Conservation (phyloP, 2,888 invertebrate genomes). For the Phaonia tiefii region DNA sequence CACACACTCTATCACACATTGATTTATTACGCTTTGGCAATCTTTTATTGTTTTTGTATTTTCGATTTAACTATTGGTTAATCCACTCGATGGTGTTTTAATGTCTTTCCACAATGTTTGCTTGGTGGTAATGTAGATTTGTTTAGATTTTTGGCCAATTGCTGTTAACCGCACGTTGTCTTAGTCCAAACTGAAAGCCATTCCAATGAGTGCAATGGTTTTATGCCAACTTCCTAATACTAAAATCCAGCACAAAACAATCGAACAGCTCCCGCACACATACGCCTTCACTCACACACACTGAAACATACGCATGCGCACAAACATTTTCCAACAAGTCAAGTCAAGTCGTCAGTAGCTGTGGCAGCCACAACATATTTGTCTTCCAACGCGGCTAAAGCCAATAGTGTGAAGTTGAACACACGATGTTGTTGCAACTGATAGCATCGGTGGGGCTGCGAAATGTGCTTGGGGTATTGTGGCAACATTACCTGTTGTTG, state of each 20-base stretch:
- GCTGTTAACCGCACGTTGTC: constrained; percentile 71
- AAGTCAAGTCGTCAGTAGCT: constrained; percentile 14
- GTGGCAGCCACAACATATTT: not conserved
- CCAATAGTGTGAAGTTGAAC: not conserved
- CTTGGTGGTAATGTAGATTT: too few species aligned
- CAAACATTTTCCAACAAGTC: not conserved
- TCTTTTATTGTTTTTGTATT: constrained; percentile 4
- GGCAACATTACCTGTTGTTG: constrained; percentile 3
- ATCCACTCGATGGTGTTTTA: not conserved
- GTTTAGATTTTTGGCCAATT: constrained; percentile 6
- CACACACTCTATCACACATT: constrained; percentile 2
- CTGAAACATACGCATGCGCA: not conserved
- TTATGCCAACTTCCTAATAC: constrained; percentile 77
- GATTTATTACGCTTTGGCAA: not conserved
- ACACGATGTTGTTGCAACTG: not conserved
- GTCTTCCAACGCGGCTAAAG: not conserved
- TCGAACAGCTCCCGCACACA: constrained; percentile 18
- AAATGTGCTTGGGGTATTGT: not conserved
- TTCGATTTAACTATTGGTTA: not conserved
- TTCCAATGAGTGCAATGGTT: constrained; percentile 75
- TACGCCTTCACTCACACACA: not conserved
- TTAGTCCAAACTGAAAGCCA: constrained; percentile 78
- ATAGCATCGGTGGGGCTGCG: not conserved
- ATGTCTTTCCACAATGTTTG: constrained; percentile 11
- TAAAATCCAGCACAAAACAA: constrained; percentile 55